Base-by-base conservation (phyloP, 2,797 vertebrate species). In the Falco columbarius region DNA sequence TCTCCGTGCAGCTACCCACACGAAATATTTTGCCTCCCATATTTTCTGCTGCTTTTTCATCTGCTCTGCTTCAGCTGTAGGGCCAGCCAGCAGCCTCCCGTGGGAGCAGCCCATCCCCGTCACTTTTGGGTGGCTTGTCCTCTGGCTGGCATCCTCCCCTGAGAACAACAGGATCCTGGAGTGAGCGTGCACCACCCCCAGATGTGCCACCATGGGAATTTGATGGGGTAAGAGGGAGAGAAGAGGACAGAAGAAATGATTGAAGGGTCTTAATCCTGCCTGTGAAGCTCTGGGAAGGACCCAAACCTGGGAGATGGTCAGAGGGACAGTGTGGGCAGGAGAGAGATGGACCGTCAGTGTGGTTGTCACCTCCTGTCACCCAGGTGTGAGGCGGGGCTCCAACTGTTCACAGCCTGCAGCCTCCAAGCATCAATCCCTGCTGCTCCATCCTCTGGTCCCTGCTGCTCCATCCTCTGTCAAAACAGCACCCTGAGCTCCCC, bases 181-280 rank as follows among this genome's bases (percentile, higher is more conserved):
- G 42, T 1, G 2, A 80, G 62, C 0, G 0, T 23, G 20, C 51
- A 30, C 16, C 68, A 27, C 32, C 38, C 5, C 55, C 30, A 24
- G 67, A 19, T 0, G 0, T 55, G 66, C 24, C 42, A 76, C 34
- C 0, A 3, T 22, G 55, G 2, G 6, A 2, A 20, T 49, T 65
- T 76, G 68, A 19, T 12, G 38, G 52, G 47, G 16, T 18, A 26
- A 66, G 15, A 36, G 42, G 42, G 68, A 52, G 30, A 62, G 30
- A n/a, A 8, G 9, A 52, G 29, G 47, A 23, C 34, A 38, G 38
- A 27, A 82, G 40, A 34, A 67, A 65, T 0, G 27, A 40, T 24
- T 40, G 71, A 58, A 89, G 23, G 54, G 20, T 59, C 74, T 67
- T 21, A 32, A 12, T 54, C n/a, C 49, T 19, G 26, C 34, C 17